These are phyloP conservation scores for Chaunax sp. DNA, from an alignment of 2,797 vertebrate species.

Conservation along the genomic window DNA sequence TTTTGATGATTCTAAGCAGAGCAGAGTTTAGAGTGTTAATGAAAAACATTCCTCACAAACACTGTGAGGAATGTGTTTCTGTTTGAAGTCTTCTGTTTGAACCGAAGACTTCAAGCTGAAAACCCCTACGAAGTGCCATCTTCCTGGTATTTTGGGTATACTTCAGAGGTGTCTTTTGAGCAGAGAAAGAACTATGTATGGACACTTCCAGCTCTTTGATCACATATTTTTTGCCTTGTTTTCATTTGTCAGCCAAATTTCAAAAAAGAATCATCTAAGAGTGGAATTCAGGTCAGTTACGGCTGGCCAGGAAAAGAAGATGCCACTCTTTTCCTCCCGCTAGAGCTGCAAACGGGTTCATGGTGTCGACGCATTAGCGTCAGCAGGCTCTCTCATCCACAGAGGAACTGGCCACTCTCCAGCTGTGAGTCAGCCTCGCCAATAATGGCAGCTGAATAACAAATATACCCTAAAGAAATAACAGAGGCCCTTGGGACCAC, in stretches of 20 bases:
- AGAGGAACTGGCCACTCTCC: constrained; percentile 52
- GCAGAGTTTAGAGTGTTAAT: constrained; percentile 3
- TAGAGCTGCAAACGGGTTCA: constrained; percentile 37
- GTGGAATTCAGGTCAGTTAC: constrained; percentile 47
- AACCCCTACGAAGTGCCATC: constrained; percentile 23
- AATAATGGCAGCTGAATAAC: constrained; percentile 71
- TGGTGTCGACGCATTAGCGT: constrained; percentile 37
- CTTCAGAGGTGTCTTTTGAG: constrained; percentile 4
- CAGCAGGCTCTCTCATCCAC: constrained; percentile 44
- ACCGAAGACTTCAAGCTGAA: constrained; percentile 6
- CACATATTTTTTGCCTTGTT: constrained; percentile 18
- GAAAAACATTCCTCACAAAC: constrained; percentile 1
- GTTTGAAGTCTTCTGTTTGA: constrained; percentile 14
- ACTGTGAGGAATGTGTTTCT: no score
- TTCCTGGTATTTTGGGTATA: neutral
- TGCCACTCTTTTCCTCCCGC: constrained; percentile 14
- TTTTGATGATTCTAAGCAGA: neutral
- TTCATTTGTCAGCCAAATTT: constrained; percentile 46
- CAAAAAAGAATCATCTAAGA: constrained; percentile 55
- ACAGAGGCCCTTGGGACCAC: constrained; percentile 30
- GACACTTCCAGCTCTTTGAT: constrained; percentile 25
- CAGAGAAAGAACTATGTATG: neutral
- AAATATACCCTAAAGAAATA: constrained; percentile 68
- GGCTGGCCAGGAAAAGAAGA: constrained; percentile 20
- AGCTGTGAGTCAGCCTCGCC: constrained; percentile 68